These are phyloP conservation scores for Tromatobia lineatoria DNA, from an alignment of 2,888 invertebrate species.

Conservation along the genomic window DNA sequence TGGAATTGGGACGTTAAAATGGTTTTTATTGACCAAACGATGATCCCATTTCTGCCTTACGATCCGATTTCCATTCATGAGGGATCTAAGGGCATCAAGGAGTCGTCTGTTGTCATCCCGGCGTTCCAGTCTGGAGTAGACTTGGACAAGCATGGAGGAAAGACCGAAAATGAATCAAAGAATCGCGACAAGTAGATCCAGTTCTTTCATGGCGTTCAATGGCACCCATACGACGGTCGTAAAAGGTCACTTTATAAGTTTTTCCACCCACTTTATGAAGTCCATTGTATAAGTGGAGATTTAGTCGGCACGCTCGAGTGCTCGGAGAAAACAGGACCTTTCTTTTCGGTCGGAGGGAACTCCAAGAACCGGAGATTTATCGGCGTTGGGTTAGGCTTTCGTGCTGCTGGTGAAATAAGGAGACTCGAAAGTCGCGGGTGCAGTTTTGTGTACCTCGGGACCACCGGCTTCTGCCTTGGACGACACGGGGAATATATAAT, in stretches of 20 bases:
- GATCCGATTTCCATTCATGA: slow-evolving; percentile 57
- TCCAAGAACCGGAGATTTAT: slow-evolving; percentile 59
- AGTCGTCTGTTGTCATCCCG: background rate
- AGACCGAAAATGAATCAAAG: slow-evolving; percentile 40
- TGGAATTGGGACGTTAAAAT: slow-evolving; percentile 27
- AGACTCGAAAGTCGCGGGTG: slow-evolving; percentile 57
- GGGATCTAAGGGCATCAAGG: background rate
- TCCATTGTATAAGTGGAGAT: slow-evolving; percentile 77
- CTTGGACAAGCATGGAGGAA: slow-evolving; percentile 18
- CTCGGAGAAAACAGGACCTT: slow-evolving; percentile 79
- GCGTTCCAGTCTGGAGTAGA: background rate
- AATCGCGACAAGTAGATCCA: slow-evolving; percentile 65
- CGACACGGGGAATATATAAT: slow-evolving; percentile 37
- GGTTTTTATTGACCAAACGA: slow-evolving; percentile 40
- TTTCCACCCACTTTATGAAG: slow-evolving; percentile 78
- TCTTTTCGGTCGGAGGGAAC: slow-evolving; percentile 48
- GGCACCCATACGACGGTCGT: slow-evolving; percentile 75
- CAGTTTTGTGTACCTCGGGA: slow-evolving; percentile 44
- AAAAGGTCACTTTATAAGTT: slow-evolving; percentile 82
- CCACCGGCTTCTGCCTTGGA: slow-evolving; percentile 17
- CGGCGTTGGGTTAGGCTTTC: slow-evolving; percentile 42
- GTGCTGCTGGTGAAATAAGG: slow-evolving; percentile 47
- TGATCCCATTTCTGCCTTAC: slow-evolving; percentile 50
- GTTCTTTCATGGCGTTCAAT: slow-evolving; percentile 73
- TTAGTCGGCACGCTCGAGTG: slow-evolving; percentile 80